Evolutionary conservation across 2,888 invertebrate species (phyloP).

Genomic region (Scaeva pyrastri): DNA sequence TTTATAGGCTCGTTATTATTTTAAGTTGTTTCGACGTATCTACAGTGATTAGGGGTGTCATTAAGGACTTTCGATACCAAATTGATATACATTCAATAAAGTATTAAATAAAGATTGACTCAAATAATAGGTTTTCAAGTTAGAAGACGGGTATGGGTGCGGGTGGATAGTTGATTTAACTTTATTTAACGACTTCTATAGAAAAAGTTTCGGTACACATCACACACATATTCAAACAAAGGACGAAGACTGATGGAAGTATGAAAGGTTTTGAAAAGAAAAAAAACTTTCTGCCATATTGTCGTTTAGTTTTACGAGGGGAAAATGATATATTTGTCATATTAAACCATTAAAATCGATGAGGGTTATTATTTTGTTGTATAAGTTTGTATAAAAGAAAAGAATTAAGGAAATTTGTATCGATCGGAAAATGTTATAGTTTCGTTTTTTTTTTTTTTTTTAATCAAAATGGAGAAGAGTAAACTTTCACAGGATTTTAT

Average conservation of each 20-base stretch:
- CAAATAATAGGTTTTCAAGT: neutral
- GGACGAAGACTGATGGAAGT: neutral
- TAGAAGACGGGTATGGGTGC: no score
- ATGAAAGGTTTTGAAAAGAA: neutral
- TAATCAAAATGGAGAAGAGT: no score
- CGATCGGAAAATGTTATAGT: no score
- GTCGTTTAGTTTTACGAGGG: conserved; percentile 1
- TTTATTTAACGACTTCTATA: conserved; percentile 17
- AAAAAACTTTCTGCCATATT: neutral
- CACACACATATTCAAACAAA: no score
- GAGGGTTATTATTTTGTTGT: neutral
- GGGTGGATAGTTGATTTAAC: neutral
- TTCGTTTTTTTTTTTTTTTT: no score
- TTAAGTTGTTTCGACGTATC: conserved; percentile 24
- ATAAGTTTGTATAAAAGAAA: neutral
- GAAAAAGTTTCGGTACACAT: no score
- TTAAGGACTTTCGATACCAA: conserved; percentile 21
- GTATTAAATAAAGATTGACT: conserved; percentile 39
- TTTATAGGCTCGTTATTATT: conserved; percentile 38
- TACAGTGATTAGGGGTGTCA: conserved; percentile 24
- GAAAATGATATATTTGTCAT: neutral
- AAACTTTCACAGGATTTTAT: no score
- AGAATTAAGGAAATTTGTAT: no score
- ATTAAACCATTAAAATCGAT: neutral
- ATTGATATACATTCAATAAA: conserved; percentile 26